Base-by-base conservation (phyloP, 2,113 vertebrate genomes). In the Hemichromis elongatus region DNA sequence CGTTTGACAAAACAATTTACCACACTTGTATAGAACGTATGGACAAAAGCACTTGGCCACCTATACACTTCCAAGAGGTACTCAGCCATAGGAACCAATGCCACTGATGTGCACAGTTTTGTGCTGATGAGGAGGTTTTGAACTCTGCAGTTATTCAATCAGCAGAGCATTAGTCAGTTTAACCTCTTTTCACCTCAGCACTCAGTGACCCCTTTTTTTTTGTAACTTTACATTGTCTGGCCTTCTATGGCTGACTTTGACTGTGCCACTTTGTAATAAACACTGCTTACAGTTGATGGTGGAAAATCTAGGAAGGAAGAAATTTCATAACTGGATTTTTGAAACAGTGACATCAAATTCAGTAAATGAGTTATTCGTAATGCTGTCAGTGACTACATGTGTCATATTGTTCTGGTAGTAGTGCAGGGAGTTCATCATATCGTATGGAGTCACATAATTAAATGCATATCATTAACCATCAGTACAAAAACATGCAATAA, bases 401-500 rank as follows among this genome's bases (percentile, higher is more conserved):
- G 61, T 9, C 19, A 66, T 66, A 21, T 40, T 40, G 35, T 66
- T 66, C 35, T 40, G 61, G 21, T 66, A 0, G 40, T 35, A 21
- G n/a, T 2, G 12, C 9, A 0, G 35, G 61, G 35, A 14, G 35
- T 37, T 37, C 19, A 66, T 66, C 4, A 14, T 21, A 40, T 14
- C 11, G 11, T 40, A 8, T 66, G 61, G 33, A 66, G 19, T 66
- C 33, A 40, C 33, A 40, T 40, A 7, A 66, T 21, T 11, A 21
- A 21, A 40, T 66, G 0, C 19, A 40, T 40, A 21, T 21, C 19
- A 40, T 40, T 66, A 66, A 66, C 35, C 30, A 66, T 66, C n/a
- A 40, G 61, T 66, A 66, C n/a, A 40, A 66, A 66, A 40, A 24
- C 35, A 40, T 40, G 61, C 61, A 66, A 40, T 66, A 66, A 56